Evolutionary conservation across 2,888 invertebrate genomes (phyloP), one percentile per base, ranked within the genome.

Genomic region (Mamestra brassicae): DNA sequence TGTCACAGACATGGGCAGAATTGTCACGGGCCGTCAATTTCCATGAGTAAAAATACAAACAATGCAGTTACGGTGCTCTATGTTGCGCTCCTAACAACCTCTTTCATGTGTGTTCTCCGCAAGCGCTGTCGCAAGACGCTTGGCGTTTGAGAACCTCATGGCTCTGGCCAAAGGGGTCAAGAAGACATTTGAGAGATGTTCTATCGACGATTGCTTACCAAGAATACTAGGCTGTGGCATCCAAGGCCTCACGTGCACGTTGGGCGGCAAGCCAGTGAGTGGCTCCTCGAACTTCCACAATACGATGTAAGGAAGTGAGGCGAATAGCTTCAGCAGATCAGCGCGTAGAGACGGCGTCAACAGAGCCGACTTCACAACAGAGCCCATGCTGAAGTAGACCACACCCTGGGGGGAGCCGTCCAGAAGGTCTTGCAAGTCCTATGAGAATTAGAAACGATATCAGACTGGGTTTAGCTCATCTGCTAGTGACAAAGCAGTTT

Each of bases 161-260:
- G 38, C 5, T 38, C 38, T 38, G 38, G 38, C 3, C 3, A 52
- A 52, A 52, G 17, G 52, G 15, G 6, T 52, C 52, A 52, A 6
- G 15, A 6, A 17, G 8, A 45, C 11, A 7, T 7, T 17, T 52
- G 17, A 52, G 52, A 7, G 17, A 17, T 17, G 52, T 36, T 17
- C 6, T 2, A 55, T 26, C 8, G n/a, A 54, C 7, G 7, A 8
- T 10, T 36, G 4, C 42, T 84, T 83, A 97, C 97, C 95, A 11
- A 97, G 88, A 52, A 97, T 92, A 80, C 97, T 96, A 36, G 95
- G 89, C 83, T 97, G 97, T 0, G 97, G 97, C 87, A 97, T 89
- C 97, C 97, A 97, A 2, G 94, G 82, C 34, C 92, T 89, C 3
- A 96, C 89, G 71, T 95, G 94, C 0, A 97, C 92, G 67, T 97